These are phyloP conservation scores for Heterochromis multidens DNA, from an alignment of 2,113 vertebrate species.

Conservation along the genomic window DNA sequence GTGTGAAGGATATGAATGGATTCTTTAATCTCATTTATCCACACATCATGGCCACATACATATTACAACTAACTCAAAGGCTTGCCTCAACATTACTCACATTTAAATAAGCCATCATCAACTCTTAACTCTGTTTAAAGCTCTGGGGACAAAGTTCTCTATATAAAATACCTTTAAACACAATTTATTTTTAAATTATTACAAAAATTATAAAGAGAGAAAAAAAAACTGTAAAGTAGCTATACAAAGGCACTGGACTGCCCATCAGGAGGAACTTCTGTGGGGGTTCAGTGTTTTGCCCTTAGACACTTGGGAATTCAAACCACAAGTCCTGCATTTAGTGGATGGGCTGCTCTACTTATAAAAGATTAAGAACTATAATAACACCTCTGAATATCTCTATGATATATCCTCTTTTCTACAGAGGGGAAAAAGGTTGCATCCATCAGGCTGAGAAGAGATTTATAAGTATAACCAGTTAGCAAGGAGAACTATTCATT, in stretches of 20 bases:
- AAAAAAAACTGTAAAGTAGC: too few relatives aligned
- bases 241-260: too few relatives aligned
- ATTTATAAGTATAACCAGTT: background rate
- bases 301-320: background rate
- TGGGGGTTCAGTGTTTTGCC: too few relatives aligned
- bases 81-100: background rate
- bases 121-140: background rate
- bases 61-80: background rate
- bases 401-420: background rate
- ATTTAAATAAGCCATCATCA: background rate
- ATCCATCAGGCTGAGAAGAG: background rate
- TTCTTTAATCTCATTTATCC: background rate
- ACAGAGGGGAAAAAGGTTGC: background rate
- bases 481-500: background rate
- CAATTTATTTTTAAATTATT: too few relatives aligned
- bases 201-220: too few relatives aligned
- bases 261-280: background rate
- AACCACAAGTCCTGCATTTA: background rate
- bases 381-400: background rate
- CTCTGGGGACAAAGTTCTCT: too few relatives aligned
- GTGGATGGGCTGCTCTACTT: background rate
- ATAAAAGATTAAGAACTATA: background rate
- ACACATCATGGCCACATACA: background rate
- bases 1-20: background rate
- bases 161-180: too few relatives aligned